Base-by-base conservation (phyloP, 2,113 vertebrate genomes). In the Bolborhynchus lineola region DNA sequence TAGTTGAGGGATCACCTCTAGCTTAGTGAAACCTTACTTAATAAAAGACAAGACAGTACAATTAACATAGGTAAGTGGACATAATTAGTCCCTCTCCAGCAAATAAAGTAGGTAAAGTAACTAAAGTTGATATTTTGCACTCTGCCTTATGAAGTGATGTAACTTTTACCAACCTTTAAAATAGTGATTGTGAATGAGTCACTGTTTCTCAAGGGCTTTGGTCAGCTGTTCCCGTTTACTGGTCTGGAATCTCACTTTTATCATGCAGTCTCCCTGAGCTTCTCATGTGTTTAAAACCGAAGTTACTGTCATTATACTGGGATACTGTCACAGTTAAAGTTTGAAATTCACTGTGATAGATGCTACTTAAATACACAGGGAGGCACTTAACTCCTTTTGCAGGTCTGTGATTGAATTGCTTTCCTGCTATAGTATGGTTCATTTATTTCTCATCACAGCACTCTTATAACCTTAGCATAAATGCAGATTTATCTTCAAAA, bases 141-240 rank as follows among this genome's bases (percentile, higher is more conserved):
- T 90, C 75, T 82, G 88, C 69, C 42, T 75, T 86, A 68, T 29
- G 85, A 92, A 95, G 41, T 92, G 76, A 90, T 92, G 83, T 93
- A 94, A 95, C 90, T 87, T 92, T 82, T 93, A 94, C 77, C 86
- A 93, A 75, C 88, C 74, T 95, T 91, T 93, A 90, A 95, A 97
- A 91, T 53, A 91, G 62, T 92, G 69, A 78, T 90, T 4, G 7
- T 89, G 83, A 92, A 81, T 92, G 95, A 97, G 69, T 94, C 91
- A 85, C 69, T 86, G 44, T 82, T 94, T 93, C 92, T 93, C 93
- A 93, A 82, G 93, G 52, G 72, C 74, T 96, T 96, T 93, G 90
- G 84, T 93, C 82, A 96, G 92, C 85, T 95, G 77, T 96, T 94
- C 86, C 77, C 60, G 1, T 95, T 96, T 96, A 92, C 92, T 93